Evolutionary conservation across 2,797 vertebrate genomes (phyloP).

Genomic region (Macroramphosus scolopax): DNA sequence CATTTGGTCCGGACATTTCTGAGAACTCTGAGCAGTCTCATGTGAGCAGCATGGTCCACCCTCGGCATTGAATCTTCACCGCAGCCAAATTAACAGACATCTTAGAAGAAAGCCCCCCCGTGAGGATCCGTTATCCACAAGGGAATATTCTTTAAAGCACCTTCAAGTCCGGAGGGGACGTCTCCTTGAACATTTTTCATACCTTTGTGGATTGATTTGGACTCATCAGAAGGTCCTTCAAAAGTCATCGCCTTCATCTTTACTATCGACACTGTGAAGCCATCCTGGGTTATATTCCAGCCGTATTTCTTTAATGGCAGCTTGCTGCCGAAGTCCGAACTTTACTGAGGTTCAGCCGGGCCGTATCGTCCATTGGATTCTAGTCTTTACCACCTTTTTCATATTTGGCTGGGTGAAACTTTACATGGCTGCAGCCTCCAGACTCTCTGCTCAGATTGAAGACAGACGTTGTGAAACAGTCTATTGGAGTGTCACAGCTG

Average conservation of each 20-base stretch:
- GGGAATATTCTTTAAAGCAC: slow-evolving; percentile 38
- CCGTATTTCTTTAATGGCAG: slow-evolving; percentile 51
- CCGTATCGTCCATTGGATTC: slow-evolving; percentile 22
- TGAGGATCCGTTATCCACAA: slow-evolving; percentile 35
- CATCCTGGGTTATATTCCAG: slow-evolving; percentile 43
- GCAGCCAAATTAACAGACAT: slow-evolving; percentile 31
- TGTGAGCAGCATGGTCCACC: slow-evolving; percentile 39
- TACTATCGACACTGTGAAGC: slow-evolving; percentile 36
- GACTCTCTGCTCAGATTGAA: slow-evolving; percentile 23
- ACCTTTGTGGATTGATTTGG: slow-evolving; percentile 50
- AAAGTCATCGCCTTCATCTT: slow-evolving; percentile 50
- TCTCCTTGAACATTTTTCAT: slow-evolving; percentile 40
- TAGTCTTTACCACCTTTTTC: slow-evolving; percentile 39
- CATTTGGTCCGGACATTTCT: slow-evolving; percentile 25
- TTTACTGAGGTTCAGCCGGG: slow-evolving; percentile 40
- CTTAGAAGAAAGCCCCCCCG: slow-evolving; percentile 31
- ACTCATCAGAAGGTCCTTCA: slow-evolving; percentile 54
- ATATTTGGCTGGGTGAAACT: slow-evolving; percentile 37
- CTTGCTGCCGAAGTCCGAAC: slow-evolving; percentile 36
- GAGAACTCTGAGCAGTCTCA: slow-evolving; percentile 39
- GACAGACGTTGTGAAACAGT: slow-evolving; percentile 28
- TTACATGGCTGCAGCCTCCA: slow-evolving; percentile 27
- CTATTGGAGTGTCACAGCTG: slow-evolving; percentile 21
- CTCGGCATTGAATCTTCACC: slow-evolving; percentile 41
- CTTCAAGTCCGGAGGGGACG: slow-evolving; percentile 23